Percentiles rank a stretch among this genome's conserved stretches.
Conservation (phyloP, 2,113 vertebrate species). For the Carettochelys insculpta region DNA sequence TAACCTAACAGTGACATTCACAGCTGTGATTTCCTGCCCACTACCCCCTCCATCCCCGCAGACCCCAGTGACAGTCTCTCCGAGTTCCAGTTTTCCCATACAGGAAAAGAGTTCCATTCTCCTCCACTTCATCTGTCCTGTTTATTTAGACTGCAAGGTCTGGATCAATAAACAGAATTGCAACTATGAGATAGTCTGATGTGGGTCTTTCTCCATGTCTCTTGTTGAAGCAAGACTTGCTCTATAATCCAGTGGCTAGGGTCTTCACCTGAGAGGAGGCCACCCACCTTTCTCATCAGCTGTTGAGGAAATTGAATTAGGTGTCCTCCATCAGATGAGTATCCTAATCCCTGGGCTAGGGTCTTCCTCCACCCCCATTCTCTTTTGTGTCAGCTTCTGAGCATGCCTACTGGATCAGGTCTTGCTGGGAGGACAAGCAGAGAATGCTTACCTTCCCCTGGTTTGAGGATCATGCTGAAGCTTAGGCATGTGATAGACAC, state of each 20-base stretch:
- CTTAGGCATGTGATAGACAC: not conserved
- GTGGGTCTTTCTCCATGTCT: too few relatives aligned
- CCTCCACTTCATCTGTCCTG: not conserved
- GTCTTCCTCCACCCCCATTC: not conserved
- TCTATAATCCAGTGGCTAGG: too few relatives aligned
- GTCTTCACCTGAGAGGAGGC: too few relatives aligned
- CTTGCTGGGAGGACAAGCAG: not conserved
- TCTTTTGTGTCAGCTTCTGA: not conserved
- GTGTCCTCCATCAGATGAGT: not conserved
- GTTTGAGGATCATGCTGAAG: not conserved
- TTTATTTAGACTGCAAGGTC: not conserved
- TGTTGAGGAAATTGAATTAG: not conserved
- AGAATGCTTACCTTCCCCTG: not conserved
- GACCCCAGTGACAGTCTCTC: not conserved
- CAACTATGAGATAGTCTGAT: too few relatives aligned
- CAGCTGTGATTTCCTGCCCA: not conserved
- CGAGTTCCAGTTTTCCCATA: not conserved
- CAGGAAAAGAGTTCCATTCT: not conserved
- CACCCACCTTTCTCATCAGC: not conserved
- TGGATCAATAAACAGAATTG: too few relatives aligned
- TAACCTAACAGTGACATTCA: not conserved
- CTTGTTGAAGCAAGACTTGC: too few relatives aligned
- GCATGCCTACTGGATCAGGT: not conserved
- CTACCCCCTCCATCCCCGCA: not conserved
- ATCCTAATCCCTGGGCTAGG: not conserved